Evolutionary conservation across 2,113 vertebrate species (phyloP), one percentile per base, ranked within the genome.

Genomic region (Corythornis vintsioides): DNA sequence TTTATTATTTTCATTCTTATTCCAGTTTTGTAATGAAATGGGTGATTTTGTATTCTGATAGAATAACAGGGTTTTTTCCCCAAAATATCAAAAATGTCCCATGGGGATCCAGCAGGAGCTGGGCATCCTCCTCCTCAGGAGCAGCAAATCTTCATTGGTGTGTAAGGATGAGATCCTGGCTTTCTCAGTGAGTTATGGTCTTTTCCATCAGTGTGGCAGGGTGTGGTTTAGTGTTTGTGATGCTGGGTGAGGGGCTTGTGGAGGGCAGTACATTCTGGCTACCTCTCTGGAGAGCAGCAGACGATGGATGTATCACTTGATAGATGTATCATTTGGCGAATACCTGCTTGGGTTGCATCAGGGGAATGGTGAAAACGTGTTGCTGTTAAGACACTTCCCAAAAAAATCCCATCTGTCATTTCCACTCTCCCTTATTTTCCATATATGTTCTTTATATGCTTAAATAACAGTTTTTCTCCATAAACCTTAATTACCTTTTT

Each of bases 141-240:
- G 17, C 40, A 53, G 56, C n/a, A 40, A 9, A 28, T 69, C 55
- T 56, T 60, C 33, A 33, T 55, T 53, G 16, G 7, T 31, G 15
- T 73, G 19, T 53, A 43, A 55, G 19, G 60, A 19, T 50, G 22
- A 77, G 19, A 6, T 64, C 38, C 64, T 77, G 76, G 35, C 5
- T 25, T 64, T 85, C 50, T 78, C 0, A 0, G 15, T 57, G 70
- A 55, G 29, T 63, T 52, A 15, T 0, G 2, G 29, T 35, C 28
- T 73, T 76, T 61, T 33, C 71, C 16, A 13, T 64, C 19, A 28
- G 13, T 8, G 16, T 29, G 29, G 22, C 21, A 63, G 42, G 69
- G 15, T 57, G 71, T 66, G 57, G 48, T 88, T 60, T 50, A 13
- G 52, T 57, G 53, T 28, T 40, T 47, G 24, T 22, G 14, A 15